These are phyloP conservation scores for Cryptomyrus ogoouensis DNA, from an alignment of 2,113 vertebrate species.

Conservation along the genomic window DNA sequence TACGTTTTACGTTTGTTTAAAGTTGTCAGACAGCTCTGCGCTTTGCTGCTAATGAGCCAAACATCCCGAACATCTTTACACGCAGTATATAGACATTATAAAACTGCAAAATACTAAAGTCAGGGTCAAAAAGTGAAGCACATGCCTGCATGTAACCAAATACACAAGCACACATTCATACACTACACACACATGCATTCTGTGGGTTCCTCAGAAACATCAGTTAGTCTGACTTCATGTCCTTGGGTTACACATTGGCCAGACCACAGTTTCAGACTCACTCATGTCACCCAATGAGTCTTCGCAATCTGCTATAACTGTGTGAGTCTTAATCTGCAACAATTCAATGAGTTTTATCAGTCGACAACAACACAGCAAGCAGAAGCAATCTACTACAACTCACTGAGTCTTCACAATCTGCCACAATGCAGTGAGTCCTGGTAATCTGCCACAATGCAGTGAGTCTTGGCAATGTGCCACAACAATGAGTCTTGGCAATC, in stretches of 20 bases:
- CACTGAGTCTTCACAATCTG: background rate
- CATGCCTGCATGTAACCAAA: too few relatives aligned
- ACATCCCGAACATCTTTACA: background rate
- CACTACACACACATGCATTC: background rate
- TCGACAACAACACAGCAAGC: background rate
- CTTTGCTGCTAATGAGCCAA: conserved; percentile 9
- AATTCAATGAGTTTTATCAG: background rate
- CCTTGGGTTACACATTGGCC: background rate
- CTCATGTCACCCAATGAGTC: conserved; percentile 17
- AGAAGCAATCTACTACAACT: background rate
- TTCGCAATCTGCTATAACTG: background rate
- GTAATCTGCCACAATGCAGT: background rate
- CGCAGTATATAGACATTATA: background rate
- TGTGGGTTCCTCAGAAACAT: background rate
- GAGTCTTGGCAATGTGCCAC: background rate
- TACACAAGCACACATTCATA: background rate
- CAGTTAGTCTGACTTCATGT: background rate
- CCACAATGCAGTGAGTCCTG: background rate
- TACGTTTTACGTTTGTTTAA: conserved; percentile 3
- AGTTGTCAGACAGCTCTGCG: background rate
- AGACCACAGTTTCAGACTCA: background rate
- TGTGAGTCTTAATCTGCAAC: background rate
- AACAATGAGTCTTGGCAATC: background rate
- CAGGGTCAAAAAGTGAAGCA: background rate
- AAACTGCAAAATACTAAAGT: background rate